Evolutionary conservation across 1,140 invertebrate species (phyloP).

Genomic region (Drosophila novamexicana): DNA sequence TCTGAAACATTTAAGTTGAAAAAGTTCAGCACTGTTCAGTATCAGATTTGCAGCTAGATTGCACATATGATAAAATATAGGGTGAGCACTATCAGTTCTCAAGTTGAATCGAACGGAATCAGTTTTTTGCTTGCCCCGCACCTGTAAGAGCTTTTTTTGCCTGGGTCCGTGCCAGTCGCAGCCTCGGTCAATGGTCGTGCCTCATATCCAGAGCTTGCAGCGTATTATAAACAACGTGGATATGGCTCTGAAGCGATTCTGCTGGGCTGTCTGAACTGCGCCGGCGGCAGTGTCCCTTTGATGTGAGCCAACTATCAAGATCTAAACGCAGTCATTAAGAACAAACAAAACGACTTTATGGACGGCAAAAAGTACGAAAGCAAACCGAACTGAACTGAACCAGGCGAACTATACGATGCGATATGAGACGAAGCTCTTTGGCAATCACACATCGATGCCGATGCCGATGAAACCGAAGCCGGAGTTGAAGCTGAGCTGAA

Average conservation of each 20-base stretch:
- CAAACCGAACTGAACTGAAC: constrained; percentile 31
- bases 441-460: constrained; percentile 56
- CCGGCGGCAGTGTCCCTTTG: constrained; percentile 74
- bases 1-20: neutral
- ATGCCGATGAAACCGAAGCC: constrained; percentile 30
- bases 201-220: constrained; percentile 37
- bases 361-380: constrained; percentile 74
- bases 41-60: constrained; percentile 22
- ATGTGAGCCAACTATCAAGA: constrained; percentile 80
- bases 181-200: constrained; percentile 36
- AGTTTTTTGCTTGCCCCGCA: constrained; percentile 21
- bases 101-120: constrained; percentile 10
- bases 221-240: constrained; percentile 61
- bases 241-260: constrained; percentile 28
- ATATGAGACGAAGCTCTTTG: constrained; percentile 51
- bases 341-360: constrained; percentile 83
- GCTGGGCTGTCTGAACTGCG: constrained; percentile 44
- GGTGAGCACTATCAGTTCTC: constrained; percentile 8
- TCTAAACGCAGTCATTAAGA: constrained; percentile 83
- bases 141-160: constrained; percentile 18
- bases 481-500: constrained; percentile 12
- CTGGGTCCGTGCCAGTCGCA: constrained; percentile 1
- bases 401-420: constrained; percentile 18
- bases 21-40: neutral
- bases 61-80: constrained; percentile 26